These are phyloP conservation scores for Tribolium castaneum DNA, from an alignment of 1,140 invertebrate species.

Conservation along the genomic window DNA sequence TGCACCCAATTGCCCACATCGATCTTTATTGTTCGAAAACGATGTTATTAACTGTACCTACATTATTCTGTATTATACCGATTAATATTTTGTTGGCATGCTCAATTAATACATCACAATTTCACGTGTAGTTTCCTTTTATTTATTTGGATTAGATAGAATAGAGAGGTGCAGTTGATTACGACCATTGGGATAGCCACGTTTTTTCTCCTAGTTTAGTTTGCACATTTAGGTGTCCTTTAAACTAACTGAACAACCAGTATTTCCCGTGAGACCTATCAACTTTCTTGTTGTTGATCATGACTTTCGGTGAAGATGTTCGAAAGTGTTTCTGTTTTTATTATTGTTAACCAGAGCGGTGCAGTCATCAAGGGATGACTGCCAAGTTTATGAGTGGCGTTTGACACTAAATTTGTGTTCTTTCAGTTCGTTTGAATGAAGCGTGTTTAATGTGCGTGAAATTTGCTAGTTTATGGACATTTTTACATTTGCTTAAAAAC, in stretches of 20 bases:
- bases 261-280: background rate
- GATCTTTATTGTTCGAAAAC: background rate
- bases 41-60: constrained; percentile 21
- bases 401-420: background rate
- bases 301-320: background rate
- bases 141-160: constrained; percentile 17
- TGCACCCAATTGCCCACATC: background rate
- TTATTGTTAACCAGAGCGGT: background rate
- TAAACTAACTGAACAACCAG: constrained; percentile 14
- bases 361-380: background rate
- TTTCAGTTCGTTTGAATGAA: background rate
- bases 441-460: constrained; percentile 2
- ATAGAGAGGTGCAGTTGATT: constrained; percentile 27
- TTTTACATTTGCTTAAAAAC: constrained; percentile 8
- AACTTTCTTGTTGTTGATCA: background rate
- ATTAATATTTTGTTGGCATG: constrained; percentile 36
- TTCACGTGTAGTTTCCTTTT: constrained; percentile 20
- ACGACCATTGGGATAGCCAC: constrained; percentile 21
- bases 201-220: constrained; percentile 23
- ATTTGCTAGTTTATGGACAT: background rate
- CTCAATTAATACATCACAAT: constrained; percentile 30
- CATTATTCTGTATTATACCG: constrained; percentile 4
- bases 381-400: background rate
- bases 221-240: constrained; percentile 28
- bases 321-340: background rate